These are phyloP conservation scores for Alectoris magna DNA, from an alignment of 2,797 vertebrate genomes.

Conservation along the genomic window DNA sequence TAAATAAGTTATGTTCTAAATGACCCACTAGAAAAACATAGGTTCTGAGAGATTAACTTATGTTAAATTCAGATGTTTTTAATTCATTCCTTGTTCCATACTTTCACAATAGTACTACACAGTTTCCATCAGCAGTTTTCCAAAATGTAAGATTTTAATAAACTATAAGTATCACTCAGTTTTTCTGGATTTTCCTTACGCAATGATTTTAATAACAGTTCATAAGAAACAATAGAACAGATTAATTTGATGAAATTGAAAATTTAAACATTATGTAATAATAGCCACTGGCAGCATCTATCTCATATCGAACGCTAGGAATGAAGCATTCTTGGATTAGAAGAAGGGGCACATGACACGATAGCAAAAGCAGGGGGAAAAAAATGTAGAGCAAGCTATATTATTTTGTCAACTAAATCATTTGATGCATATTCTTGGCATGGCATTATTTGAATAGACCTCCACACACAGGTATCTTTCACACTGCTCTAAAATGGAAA, in stretches of 20 bases:
- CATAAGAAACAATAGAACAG: not conserved
- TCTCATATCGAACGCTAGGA: not conserved
- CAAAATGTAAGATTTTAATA: not conserved
- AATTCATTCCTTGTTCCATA: not conserved
- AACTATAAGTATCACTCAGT: not conserved
- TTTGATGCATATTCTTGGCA: not conserved
- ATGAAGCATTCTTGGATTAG: not conserved
- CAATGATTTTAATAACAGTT: not conserved
- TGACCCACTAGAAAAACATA: conserved; percentile 6
- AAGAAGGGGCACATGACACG: not conserved
- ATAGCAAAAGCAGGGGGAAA: not conserved
- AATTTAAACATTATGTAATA: not conserved
- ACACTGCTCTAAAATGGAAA: not conserved
- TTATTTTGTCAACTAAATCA: not conserved
- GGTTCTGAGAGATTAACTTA: not conserved
- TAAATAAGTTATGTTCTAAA: conserved; percentile 54
- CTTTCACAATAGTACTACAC: not conserved
- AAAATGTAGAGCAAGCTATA: not conserved
- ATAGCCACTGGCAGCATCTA: not conserved
- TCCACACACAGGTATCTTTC: not conserved
- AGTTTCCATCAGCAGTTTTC: not conserved
- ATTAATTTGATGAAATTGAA: not conserved
- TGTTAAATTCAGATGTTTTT: conserved; percentile 26
- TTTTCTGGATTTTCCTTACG: not conserved
- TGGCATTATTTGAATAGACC: not conserved